Evolutionary conservation across 2,797 vertebrate genomes (phyloP).

Genomic region (Apodemus agrarius): DNA sequence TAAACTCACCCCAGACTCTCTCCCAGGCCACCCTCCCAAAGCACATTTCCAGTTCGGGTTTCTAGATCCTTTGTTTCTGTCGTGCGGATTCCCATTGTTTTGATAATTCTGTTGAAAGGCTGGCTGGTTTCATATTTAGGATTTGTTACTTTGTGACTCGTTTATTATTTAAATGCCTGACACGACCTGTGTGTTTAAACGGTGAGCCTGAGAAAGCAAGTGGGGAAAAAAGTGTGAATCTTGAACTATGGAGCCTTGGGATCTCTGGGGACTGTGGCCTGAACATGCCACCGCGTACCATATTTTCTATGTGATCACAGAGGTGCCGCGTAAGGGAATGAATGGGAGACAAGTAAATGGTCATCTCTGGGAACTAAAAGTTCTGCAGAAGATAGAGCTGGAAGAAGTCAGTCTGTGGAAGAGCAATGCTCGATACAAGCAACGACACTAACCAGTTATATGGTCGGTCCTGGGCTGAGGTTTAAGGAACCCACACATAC

Average conservation of each 20-base stretch:
- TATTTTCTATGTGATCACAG: neutral
- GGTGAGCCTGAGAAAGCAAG: neutral
- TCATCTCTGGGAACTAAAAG: neutral
- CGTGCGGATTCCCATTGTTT: neutral
- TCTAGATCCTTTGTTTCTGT: neutral
- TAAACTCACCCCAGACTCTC: neutral
- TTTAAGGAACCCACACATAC: no score
- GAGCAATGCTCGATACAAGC: neutral
- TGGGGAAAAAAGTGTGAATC: neutral
- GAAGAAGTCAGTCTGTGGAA: neutral
- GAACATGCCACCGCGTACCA: no score
- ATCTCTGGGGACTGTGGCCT: neutral
- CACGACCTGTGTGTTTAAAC: neutral
- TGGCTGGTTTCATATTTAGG: neutral
- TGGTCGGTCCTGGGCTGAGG: neutral
- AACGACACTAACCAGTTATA: no score
- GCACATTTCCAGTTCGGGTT: neutral
- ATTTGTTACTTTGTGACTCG: neutral
- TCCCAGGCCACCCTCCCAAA: neutral
- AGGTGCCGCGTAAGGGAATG: no score
- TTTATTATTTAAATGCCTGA: neutral
- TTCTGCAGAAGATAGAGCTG: neutral
- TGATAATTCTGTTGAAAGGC: neutral
- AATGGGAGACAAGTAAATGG: neutral
- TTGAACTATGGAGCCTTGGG: neutral